Percentiles rank a stretch among this genome's conserved stretches.
phyloP scores from a whole-genome alignment of 2,888 invertebrate genomes.

The Trachelus iudaicus region DNA sequence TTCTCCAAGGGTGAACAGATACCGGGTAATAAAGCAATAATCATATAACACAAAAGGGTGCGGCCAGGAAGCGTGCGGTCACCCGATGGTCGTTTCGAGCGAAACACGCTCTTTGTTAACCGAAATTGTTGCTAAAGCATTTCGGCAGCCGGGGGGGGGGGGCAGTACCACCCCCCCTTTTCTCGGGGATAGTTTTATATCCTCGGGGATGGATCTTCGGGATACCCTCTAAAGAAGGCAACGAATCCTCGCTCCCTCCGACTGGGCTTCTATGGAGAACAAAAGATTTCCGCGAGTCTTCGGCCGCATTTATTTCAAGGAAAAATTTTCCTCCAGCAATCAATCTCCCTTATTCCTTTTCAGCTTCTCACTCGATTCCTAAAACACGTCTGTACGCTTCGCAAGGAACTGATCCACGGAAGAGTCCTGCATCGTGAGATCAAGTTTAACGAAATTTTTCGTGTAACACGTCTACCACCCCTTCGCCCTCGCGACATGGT shows the following conservation, averaged over 20 bases:
- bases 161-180: neutral
- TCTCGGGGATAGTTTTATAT: neutral
- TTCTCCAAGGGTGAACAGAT: neutral
- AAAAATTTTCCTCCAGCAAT: neutral
- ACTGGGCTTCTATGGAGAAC: neutral
- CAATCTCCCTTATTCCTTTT: neutral
- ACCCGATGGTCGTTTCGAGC: constrained; percentile 57
- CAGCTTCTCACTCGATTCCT: neutral
- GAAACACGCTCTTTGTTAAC: constrained; percentile 28
- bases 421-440: neutral
- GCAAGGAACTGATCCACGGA: neutral
- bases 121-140: constrained; percentile 1
- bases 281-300: neutral
- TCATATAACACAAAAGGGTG: constrained; percentile 61
- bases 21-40: constrained; percentile 56
- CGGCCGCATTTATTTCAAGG: neutral
- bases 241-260: neutral
- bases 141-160: neutral
- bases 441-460: neutral
- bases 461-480: neutral
- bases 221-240: neutral
- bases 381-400: neutral
- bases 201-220: neutral
- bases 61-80: constrained; percentile 36
- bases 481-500: neutral